Percentiles rank a stretch among this genome's conserved stretches.
These are phyloP conservation scores for Helicoverpa zea DNA, from an alignment of 1,140 invertebrate species.

Conservation along the genomic window DNA sequence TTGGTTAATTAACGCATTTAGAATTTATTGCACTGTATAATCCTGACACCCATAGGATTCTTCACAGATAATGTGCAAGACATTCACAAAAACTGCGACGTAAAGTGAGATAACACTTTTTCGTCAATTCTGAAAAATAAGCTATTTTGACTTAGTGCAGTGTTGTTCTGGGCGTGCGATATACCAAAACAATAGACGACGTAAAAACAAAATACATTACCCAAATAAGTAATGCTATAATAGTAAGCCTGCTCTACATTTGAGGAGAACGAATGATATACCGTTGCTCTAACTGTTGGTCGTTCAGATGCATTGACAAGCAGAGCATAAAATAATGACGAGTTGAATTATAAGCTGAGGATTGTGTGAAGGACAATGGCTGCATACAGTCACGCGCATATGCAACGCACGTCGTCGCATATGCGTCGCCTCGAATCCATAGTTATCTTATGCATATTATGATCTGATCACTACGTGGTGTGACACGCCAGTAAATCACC, in stretches of 20 bases:
- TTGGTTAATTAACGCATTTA: too few species aligned
- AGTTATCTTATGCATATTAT: conserved; percentile 4
- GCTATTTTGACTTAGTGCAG: too few species aligned
- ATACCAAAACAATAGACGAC: not conserved
- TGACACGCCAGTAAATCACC: not conserved
- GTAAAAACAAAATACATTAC: not conserved
- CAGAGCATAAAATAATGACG: conserved; percentile 29
- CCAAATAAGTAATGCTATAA: not conserved
- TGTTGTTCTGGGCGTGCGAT: too few species aligned
- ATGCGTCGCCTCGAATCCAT: conserved; percentile 27
- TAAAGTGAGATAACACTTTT: too few species aligned
- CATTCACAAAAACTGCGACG: too few species aligned
- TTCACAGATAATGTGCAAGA: too few species aligned
- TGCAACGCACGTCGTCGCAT: conserved; percentile 53
- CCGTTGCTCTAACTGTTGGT: conserved; percentile 11
- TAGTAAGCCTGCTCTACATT: not conserved
- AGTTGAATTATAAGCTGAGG: not conserved
- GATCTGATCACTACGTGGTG: not conserved
- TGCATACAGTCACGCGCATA: conserved; percentile 62
- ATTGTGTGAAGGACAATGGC: conserved; percentile 6
- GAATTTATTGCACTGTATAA: too few species aligned
- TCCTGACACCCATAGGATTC: too few species aligned
- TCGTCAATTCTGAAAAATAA: too few species aligned
- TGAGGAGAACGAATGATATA: not conserved
- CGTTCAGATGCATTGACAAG: conserved; percentile 27